Base-by-base conservation (phyloP, 2,113 vertebrate species). In the Chloroceryle aenea region DNA sequence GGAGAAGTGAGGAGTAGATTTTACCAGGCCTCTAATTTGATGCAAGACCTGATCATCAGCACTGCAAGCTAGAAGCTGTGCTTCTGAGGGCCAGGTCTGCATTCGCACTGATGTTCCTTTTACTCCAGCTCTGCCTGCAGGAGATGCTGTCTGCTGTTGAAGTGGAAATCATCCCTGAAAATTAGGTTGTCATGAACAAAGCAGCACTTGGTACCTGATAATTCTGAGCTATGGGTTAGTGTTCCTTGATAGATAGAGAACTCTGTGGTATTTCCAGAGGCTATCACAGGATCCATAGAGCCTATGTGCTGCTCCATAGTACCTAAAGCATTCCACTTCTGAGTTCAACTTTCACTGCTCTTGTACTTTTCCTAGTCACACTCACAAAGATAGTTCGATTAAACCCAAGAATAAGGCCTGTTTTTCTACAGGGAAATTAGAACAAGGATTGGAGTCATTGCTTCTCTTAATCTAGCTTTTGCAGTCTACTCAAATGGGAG, bases 101-200 rank as follows among this genome's bases (percentile, higher is more conserved):
- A 1, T 15, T 3, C 14, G 7, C 23, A 3, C 14, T 16, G 36
- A 26, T n/a, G 12, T 7, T 63, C 0, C 1, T 27, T 50, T 68
- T 34, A 66, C 50, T 61, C 30, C 45, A 77, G 32, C 40, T 38
- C n/a, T 69, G 61, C 45, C 45, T 80, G 56, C 34, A 17, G 45
- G 73, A 56, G 21, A 18, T 73, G 53, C n/a, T 62, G 25, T 30
- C 66, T 50, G 21, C 25, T 63, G 9, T 34, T 77, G 27, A 32
- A 25, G 21, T 30, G 12, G 27, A 55, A 62, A 36, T 67, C 0
- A 1, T 53, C 40, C 20, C 25, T 80, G 50, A 87, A 55, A 62
- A 32, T 30, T 23, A 72, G 19, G 4, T 23, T 48, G 30, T 73
- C 12, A 5, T 34, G 58, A 61, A 22, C n/a, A 58, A 50, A 52